phyloP scores from a whole-genome alignment of 2,888 invertebrate species.

The Euspilapteryx auroguttella region DNA sequence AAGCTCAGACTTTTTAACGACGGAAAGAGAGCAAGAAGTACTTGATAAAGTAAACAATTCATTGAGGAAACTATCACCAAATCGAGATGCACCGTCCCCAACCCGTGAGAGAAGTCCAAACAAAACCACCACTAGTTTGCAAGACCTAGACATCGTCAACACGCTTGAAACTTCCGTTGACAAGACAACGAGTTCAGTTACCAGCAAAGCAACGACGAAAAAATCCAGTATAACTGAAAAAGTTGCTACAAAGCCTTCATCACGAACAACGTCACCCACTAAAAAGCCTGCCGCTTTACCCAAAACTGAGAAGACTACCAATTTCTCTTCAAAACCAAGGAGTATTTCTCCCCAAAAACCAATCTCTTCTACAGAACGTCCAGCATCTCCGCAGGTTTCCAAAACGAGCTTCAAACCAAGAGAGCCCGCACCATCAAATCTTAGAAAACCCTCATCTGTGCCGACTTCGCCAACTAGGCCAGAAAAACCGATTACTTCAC shows the following conservation, averaged over 20 bases:
- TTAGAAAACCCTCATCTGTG: conserved; percentile 27
- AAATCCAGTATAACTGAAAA: conserved; percentile 11
- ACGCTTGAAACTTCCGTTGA: background rate
- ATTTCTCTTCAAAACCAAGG: conserved; percentile 24
- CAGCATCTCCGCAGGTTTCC: conserved; percentile 35
- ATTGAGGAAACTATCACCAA: conserved; percentile 37
- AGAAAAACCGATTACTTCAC: conserved; percentile 17
- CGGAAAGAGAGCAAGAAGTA: conserved; percentile 39
- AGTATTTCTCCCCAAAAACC: conserved; percentile 41
- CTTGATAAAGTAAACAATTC: conserved; percentile 38
- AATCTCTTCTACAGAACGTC: conserved; percentile 20
- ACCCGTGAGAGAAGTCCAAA: conserved; percentile 23
- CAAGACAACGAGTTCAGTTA: no score
- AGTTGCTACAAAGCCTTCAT: conserved; percentile 19
- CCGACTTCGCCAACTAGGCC: conserved; percentile 21
- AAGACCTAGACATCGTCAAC: conserved; percentile 21
- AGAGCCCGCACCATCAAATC: conserved; percentile 25
- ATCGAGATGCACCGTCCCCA: conserved; percentile 25
- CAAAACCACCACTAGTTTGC: conserved; percentile 24
- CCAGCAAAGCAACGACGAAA: no score
- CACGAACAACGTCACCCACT: conserved; percentile 31
- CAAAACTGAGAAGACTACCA: conserved; percentile 17
- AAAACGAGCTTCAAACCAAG: conserved; percentile 27
- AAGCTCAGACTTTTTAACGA: conserved; percentile 21
- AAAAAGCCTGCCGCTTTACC: conserved; percentile 20